Evolutionary conservation across 2,888 invertebrate species (phyloP).

Genomic region (Pseudanteris insignis): DNA sequence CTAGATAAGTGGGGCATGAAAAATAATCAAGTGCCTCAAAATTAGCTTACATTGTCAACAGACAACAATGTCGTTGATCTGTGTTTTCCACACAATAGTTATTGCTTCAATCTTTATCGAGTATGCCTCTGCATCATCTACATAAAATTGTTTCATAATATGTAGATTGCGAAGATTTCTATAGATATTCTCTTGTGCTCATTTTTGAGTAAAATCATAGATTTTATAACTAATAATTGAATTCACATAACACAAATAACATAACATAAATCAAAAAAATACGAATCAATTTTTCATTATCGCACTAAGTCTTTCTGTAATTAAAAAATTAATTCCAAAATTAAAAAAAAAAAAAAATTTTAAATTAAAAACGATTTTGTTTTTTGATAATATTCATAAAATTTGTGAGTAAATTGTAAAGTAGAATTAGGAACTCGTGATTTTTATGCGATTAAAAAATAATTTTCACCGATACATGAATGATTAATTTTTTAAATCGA

Average conservation of each 20-base stretch:
- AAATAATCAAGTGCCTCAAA: slow-evolving; percentile 35
- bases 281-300: no score
- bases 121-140: slow-evolving; percentile 22
- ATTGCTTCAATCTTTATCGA: slow-evolving; percentile 26
- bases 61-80: slow-evolving; percentile 33
- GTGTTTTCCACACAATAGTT: slow-evolving; percentile 31
- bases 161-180: slow-evolving; percentile 24
- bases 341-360: not conserved
- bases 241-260: no score
- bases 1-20: slow-evolving; percentile 38
- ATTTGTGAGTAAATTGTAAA: not conserved
- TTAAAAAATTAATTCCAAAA: slow-evolving; percentile 3
- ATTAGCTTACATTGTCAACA: slow-evolving; percentile 39
- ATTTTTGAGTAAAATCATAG: no score
- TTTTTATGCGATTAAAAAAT: no score
- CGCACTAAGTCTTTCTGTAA: no score
- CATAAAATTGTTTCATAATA: slow-evolving; percentile 17
- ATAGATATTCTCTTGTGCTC: no score
- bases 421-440: not conserved
- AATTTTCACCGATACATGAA: no score
- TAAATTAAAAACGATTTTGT: not conserved
- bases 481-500: no score
- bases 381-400: not conserved
- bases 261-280: no score
- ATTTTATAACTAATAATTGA: no score